A percentile compares a stretch with the other conserved stretches of the same genome.
Conservation (phyloP, 2,888 invertebrate genomes). For the Drosophila meridiana region DNA sequence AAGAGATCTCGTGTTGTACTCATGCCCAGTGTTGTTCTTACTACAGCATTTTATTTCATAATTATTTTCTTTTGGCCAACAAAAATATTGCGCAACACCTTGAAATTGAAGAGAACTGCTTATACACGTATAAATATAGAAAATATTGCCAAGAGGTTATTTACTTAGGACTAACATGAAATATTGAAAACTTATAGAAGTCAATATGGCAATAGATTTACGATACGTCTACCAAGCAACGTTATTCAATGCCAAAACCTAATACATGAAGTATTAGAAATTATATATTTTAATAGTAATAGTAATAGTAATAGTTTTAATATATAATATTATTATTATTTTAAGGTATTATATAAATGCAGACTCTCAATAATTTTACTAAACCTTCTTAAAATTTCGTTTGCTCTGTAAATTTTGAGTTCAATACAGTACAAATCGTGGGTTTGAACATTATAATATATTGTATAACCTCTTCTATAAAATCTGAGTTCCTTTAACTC, state of each 20-base stretch:
- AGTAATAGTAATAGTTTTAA: too few relatives aligned
- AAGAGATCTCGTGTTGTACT: conserved; percentile 28
- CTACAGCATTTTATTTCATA: conserved; percentile 10
- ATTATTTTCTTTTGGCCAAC: conserved; percentile 9
- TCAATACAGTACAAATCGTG: too few relatives aligned
- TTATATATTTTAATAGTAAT: too few relatives aligned
- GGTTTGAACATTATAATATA: too few relatives aligned
- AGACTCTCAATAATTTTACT: too few relatives aligned
- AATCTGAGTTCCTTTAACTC: not conserved
- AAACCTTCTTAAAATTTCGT: not conserved
- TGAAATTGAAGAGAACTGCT: conserved; percentile 25
- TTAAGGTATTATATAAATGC: too few relatives aligned
- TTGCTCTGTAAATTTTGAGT: not conserved
- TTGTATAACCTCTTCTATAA: not conserved
- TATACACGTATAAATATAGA: conserved; percentile 21
- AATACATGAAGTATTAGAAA: too few relatives aligned
- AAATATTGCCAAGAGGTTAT: conserved; percentile 2
- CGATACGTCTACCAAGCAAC: not conserved
- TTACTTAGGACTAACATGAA: not conserved
- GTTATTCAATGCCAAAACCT: not conserved
- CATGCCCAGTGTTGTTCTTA: conserved; percentile 22
- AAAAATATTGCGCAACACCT: conserved; percentile 41
- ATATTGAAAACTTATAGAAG: conserved; percentile 2
- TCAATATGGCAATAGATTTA: not conserved
- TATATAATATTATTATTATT: too few relatives aligned